Conservation (phyloP, 2,888 invertebrate species). For the Argynnis bischoffii region DNA sequence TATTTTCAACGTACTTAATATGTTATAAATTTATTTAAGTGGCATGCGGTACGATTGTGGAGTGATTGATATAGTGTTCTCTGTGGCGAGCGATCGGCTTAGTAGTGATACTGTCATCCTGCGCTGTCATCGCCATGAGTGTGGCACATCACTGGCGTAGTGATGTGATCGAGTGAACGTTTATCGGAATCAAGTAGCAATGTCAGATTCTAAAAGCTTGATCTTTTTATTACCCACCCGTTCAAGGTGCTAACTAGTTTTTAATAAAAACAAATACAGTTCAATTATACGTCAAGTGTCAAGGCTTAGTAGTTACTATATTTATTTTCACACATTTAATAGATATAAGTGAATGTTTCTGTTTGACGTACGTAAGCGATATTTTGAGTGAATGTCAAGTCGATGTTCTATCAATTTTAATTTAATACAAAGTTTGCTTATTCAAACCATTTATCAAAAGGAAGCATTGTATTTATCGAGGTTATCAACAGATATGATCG, state of each 20-base stretch:
- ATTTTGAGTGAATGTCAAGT: conserved; percentile 10
- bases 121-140: conserved; percentile 40
- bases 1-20: conserved; percentile 81
- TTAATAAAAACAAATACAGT: conserved; percentile 43
- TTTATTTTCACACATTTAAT: conserved; percentile 35
- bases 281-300: conserved; percentile 41
- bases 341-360: conserved; percentile 24
- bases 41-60: conserved; percentile 76
- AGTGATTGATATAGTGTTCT: conserved; percentile 79
- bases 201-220: conserved; percentile 56
- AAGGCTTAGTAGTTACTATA: conserved; percentile 25
- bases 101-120: conserved; percentile 68
- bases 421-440: conserved; percentile 3
- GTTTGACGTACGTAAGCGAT: conserved; percentile 10
- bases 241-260: conserved; percentile 48
- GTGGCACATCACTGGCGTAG: conserved; percentile 41
- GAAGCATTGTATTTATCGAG: background rate
- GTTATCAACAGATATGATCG: conserved; percentile 1
- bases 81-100: conserved; percentile 64
- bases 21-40: conserved; percentile 82
- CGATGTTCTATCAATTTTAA: conserved; percentile 28
- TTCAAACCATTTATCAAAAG: conserved; percentile 5
- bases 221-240: conserved; percentile 60
- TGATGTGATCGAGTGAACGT: conserved; percentile 49
- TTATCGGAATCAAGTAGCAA: conserved; percentile 50